phyloP scores from a whole-genome alignment of 2,113 vertebrate genomes.

The Pleuronectes platessa region DNA sequence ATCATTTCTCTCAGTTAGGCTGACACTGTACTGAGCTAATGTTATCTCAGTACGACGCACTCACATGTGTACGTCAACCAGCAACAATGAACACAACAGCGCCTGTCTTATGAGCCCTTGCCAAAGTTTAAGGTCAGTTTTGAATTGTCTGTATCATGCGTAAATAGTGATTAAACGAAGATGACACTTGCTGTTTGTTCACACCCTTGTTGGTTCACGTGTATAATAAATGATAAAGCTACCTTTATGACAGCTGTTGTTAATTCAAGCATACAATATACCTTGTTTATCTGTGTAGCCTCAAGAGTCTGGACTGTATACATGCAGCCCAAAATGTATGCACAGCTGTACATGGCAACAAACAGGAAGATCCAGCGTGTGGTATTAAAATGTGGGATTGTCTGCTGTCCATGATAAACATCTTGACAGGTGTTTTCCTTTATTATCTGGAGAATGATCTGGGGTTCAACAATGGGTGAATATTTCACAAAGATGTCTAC shows the following conservation, averaged over 20 bases:
- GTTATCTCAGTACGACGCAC: neutral
- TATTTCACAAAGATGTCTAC: neutral
- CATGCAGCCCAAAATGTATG: neutral
- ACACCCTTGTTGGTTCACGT: neutral
- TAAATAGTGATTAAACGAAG: neutral
- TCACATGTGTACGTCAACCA: neutral
- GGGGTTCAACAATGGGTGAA: neutral
- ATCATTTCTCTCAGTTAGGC: constrained; percentile 14
- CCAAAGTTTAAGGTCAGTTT: neutral
- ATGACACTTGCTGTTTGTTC: neutral
- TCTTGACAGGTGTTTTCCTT: neutral
- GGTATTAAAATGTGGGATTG: neutral
- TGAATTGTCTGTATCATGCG: neutral
- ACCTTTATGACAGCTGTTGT: neutral
- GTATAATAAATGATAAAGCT: neutral
- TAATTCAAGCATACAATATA: neutral
- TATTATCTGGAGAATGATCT: neutral
- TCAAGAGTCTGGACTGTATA: neutral
- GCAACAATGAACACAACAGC: neutral
- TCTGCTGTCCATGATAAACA: neutral
- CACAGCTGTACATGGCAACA: neutral
- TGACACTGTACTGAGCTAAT: constrained; percentile 8
- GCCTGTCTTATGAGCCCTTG: neutral
- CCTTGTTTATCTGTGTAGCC: neutral
- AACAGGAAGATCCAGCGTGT: neutral